Base-by-base conservation (phyloP, 2,888 invertebrate genomes). In the Dusona sp. region DNA sequence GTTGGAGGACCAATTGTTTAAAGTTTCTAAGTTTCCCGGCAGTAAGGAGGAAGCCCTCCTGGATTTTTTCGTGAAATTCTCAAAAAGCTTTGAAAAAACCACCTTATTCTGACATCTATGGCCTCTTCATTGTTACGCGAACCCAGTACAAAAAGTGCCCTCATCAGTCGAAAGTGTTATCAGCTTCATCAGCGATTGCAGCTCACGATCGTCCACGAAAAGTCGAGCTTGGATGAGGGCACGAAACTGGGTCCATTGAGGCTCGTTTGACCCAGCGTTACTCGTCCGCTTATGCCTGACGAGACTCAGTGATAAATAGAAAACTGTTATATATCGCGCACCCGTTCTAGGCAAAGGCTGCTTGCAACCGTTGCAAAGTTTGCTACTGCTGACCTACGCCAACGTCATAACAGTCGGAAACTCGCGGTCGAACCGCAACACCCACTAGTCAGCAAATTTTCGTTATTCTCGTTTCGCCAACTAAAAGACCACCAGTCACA, bases 231-330 rank as follows among this genome's bases (percentile, higher is more conserved):
- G 45, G 68, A 70, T 68, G 75, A 83, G 36, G 19, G 77, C 68
- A 70, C 16, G 57, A 29, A 36, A 38, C 33, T 73, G 42, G 77
- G 67, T 48, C 57, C n/a, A 85, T 81, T 73, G 67, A 67, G 61
- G 75, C 77, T 73, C 78, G 75, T 81, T 77, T 81, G 81, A 85
- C 85, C 65, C 19, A 74, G 33, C 73, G 77, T 57, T 65, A 57
- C 48, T 78, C 48, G 64, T 68, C 79, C 79, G 79, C 82, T 85
- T 74, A 75, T 68, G 73, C 79, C 61, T 79, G 82, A 85, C 64
- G 68, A 29, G n/a, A 38, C 64, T 82, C 38, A 78, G 79, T 79
- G 68, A 79, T 83, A 85, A 85, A 85, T 85, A 79, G 79, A 54
- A 73, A 73, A 61, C 13, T 33, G 16, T 75, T 13, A 38, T 48